phyloP scores from a whole-genome alignment of 2,888 invertebrate species.

The Callimorpha dominula region DNA sequence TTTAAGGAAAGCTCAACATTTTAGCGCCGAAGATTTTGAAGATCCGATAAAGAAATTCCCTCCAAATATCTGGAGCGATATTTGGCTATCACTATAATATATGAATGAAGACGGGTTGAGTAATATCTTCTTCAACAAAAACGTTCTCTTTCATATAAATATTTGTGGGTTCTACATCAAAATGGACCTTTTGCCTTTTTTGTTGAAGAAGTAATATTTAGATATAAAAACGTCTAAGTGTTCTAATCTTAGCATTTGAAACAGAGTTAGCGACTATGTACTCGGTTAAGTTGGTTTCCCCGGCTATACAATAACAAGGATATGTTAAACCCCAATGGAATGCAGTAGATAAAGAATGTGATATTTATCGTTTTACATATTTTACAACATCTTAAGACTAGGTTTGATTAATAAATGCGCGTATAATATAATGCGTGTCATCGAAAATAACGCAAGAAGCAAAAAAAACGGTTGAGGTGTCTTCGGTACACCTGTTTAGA shows the following conservation, averaged over 20 bases:
- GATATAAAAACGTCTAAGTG: too few relatives aligned
- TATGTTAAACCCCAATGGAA: too few relatives aligned
- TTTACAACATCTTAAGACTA: too few relatives aligned
- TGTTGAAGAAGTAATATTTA: background rate
- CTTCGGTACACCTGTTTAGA: too few relatives aligned
- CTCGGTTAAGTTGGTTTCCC: background rate
- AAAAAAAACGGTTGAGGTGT: too few relatives aligned
- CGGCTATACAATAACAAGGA: too few relatives aligned
- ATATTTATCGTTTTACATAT: too few relatives aligned
- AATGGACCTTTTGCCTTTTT: background rate
- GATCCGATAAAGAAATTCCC: background rate
- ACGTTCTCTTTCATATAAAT: background rate
- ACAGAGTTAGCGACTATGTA: background rate
- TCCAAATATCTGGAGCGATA: background rate
- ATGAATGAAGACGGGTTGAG: background rate
- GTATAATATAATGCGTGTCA: too few relatives aligned
- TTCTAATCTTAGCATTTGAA: background rate
- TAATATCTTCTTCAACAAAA: background rate
- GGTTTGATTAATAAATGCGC: too few relatives aligned
- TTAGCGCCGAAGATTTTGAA: background rate
- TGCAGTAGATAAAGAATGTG: too few relatives aligned
- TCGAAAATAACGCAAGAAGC: too few relatives aligned
- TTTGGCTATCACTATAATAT: background rate
- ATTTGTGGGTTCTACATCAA: conserved; percentile 4
- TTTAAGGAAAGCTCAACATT: background rate